Base-by-base conservation (phyloP, 53 echinoderm and acorn worm species). In the Paracentrotus lividus region DNA sequence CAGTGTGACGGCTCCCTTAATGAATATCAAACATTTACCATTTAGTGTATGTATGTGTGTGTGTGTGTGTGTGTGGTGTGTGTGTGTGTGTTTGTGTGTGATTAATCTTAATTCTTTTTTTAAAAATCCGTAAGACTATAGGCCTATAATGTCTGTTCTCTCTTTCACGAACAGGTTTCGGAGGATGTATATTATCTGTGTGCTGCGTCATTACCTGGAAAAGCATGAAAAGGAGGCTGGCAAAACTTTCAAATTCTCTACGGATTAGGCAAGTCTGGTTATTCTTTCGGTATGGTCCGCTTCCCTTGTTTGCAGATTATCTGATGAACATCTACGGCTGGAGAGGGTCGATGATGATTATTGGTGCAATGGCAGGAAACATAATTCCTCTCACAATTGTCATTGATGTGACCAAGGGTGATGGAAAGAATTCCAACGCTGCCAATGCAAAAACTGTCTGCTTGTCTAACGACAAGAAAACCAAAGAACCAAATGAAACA, bases 281-380 rank as follows among this genome's bases (percentile, higher is more conserved):
- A 1, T 7, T 23, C 64, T n/a, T 12, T 64, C 1, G 64, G 64
- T 64, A 4, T 64, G 64, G 27, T 64, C 64, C 24, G 9, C 23
- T 64, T n/a, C 64, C 64, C 20, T 3, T 64, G 24, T 64, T 64
- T 0, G 64, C 64, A n/a, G 64, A 64, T 23, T 64, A 64, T 27
- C 64, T 64, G 64, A 64, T 27, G 24, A 27, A 15, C 27, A 64
- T n/a, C 24, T 64, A 64, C 16, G 64, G 64, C 0, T 64, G 64
- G 64, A 64, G 64, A 64, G 64, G 64, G 64, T 64, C 64, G 64
- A 64, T 64, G 64, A 23, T 64, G 64, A 64, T 64, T 7, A 64
- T 27, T 64, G 64, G 64, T 64, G 64, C 64, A 23, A 8, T 64
- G 64, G 24, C 3, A n/a, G 64, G 64, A 64, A 64, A 64, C 16